Evolutionary conservation across 2,888 invertebrate species (phyloP).

Genomic region (Zele albiditarsus): DNA sequence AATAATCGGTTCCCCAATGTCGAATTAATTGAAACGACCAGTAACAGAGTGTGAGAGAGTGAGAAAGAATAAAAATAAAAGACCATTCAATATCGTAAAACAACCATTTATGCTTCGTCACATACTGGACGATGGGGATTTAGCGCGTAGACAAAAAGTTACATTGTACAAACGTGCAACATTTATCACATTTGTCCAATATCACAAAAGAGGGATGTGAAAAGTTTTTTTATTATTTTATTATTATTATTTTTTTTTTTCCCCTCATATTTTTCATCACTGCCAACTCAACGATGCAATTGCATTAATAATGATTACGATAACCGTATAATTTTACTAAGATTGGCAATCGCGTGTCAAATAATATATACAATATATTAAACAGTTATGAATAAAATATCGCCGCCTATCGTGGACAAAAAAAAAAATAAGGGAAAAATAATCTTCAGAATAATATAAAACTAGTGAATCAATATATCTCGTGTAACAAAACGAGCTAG

Average conservation of each 20-base stretch:
- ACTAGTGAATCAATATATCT: slow-evolving; percentile 12
- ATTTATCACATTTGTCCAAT: slow-evolving; percentile 12
- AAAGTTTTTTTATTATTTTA: background rate
- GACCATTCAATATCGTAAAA: slow-evolving; percentile 13
- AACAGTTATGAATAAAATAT: slow-evolving; percentile 31
- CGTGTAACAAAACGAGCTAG: background rate
- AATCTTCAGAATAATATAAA: background rate
- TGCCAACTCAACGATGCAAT: slow-evolving; percentile 1
- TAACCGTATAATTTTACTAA: slow-evolving; percentile 4
- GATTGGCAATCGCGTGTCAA: slow-evolving; percentile 20
- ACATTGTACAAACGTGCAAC: slow-evolving; percentile 13
- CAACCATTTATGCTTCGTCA: background rate
- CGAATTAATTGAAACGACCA: slow-evolving; percentile 28
- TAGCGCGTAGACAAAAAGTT: slow-evolving; percentile 2
- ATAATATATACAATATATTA: background rate
- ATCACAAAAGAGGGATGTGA: background rate
- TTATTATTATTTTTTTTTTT: background rate
- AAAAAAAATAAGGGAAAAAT: slow-evolving; percentile 1
- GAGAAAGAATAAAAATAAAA: slow-evolving; percentile 21
- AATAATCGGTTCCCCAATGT: slow-evolving; percentile 3
- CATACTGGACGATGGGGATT: background rate
- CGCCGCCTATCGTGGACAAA: background rate
- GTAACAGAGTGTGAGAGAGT: background rate
- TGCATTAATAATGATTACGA: slow-evolving; percentile 20
- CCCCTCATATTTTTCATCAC: background rate